Evolutionary conservation across 2,888 invertebrate species (phyloP), one percentile per base, ranked within the genome.

Genomic region (Prosopocoilus inquinatus): DNA sequence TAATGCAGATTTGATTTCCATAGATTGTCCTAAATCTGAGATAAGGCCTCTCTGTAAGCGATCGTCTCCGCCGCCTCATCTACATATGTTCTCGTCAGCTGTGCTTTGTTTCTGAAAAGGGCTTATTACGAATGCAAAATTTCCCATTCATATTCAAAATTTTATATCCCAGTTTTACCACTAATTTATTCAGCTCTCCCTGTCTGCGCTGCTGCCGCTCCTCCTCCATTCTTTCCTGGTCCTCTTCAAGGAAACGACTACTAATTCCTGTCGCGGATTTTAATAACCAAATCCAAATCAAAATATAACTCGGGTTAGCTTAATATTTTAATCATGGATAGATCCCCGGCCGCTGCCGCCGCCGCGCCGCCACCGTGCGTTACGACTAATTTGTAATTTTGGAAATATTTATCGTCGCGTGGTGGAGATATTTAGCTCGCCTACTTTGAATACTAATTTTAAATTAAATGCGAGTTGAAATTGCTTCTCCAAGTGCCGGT

Each of bases 131-230:
- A 83, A 89, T 89, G 88, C 88, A 87, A 89, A 89, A 88, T 87
- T 85, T 84, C 84, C 87, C 87, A 89, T 89, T 89, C 89, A 89
- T 89, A 89, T 89, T 89, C 89, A 88, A 89, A 89, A 89, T 89
- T 89, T 89, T 88, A 88, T 88, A 88, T 88, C 87, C 85, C 84
- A 76, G 82, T 82, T 83, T 84, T 83, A 81, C 80, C 82, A 84
- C 86, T 88, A 88, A 88, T 88, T 87, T 88, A 88, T 88, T 86
- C 87, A 77, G 76, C 80, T 77, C 75, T 74, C 65, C 65, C 67
- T 66, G 65, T 71, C 75, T 78, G 68, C 79, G 79, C 79, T 76
- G 78, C 57, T 35, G 35, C 34, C 79, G 79, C 79, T 76, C 78
- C 57, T 35, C 44, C 34, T 12, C 9, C 28, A 39, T 48, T 53